Base-by-base conservation (phyloP, 2,888 invertebrate genomes). In the Bibio marci region DNA sequence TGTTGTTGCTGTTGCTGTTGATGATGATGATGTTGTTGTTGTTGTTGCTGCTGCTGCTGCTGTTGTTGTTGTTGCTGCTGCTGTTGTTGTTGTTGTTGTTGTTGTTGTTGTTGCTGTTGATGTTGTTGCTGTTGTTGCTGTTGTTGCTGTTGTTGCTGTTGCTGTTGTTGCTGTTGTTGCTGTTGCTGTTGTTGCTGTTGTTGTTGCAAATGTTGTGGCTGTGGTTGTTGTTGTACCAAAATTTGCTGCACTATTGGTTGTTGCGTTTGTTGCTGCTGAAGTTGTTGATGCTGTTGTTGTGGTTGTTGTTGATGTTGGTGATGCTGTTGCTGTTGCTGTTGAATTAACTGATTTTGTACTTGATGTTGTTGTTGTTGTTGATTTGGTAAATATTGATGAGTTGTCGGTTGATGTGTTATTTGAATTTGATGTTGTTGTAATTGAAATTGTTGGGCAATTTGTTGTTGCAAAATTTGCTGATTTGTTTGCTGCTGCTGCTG, bases 261-360 rank as follows among this genome's bases (percentile, higher is more conserved):
- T 41, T 54, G 55, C 12, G 46, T 41, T 42, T 54, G 59, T 32
- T 59, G 59, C 35, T 61, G 61, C 32, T 53, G 53, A 41, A 52
- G 4, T 28, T n/a, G n/a, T n/a, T n/a, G n/a, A n/a, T n/a, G n/a
- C n/a, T n/a, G n/a, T n/a, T n/a, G n/a, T n/a, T n/a, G n/a, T n/a
- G n/a, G n/a, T 31, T 18, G 38, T 12, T 38, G 38, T 30, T 38
- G 32, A 13, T 11, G 15, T 15, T 28, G 28, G 4, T 28, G 5
- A 28, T 6, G 38, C 26, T 41, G 43, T 1, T 30, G 36, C 35
- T 57, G 57, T 35, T 54, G 54, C 34, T 67, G 59, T 35, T 64
- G 57, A 3, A 66, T 66, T 41, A 65, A 60, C 43, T 67, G 67
- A 47, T 65, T 67, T 41, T 60, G 52, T 37, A 63, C 59, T 47